These are phyloP conservation scores for Formicarius rufipectus DNA, from an alignment of 2,113 vertebrate species.

Conservation along the genomic window DNA sequence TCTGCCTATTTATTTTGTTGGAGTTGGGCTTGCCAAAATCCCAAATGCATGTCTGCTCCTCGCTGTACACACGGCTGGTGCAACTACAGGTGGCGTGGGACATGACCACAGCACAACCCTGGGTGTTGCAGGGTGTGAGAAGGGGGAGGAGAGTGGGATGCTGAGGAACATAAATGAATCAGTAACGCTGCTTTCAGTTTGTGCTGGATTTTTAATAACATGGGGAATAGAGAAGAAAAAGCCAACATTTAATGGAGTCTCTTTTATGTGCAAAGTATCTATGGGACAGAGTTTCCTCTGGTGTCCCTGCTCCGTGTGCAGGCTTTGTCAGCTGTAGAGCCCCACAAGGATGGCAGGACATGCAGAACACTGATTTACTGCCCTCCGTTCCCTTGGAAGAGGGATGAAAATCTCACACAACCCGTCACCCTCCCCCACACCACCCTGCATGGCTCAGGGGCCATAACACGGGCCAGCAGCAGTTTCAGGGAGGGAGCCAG, in stretches of 20 bases:
- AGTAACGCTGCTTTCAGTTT: background rate
- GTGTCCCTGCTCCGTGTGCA: background rate
- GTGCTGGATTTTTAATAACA: background rate
- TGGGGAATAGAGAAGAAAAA: background rate
- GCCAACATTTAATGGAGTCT: background rate
- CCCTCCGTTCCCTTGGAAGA: background rate
- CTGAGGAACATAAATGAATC: background rate
- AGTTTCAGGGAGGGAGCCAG: background rate
- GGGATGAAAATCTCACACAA: background rate
- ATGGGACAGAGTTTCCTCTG: background rate
- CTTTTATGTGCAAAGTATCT: background rate
- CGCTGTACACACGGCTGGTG: background rate
- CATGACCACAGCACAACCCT: background rate
- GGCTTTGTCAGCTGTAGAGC: background rate
- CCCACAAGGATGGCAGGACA: background rate
- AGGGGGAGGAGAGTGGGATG: background rate
- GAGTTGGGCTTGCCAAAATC: background rate
- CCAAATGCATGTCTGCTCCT: rapidly evolving
- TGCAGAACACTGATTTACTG: background rate
- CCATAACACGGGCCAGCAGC: rapidly evolving
- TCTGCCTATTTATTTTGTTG: background rate
- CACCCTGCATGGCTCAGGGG: rapidly evolving
- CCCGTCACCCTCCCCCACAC: background rate
- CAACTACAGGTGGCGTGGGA: rapidly evolving
- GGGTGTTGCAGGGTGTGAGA: background rate